Base-by-base conservation (phyloP, 2,797 vertebrate genomes). In the Vireo griseus region DNA sequence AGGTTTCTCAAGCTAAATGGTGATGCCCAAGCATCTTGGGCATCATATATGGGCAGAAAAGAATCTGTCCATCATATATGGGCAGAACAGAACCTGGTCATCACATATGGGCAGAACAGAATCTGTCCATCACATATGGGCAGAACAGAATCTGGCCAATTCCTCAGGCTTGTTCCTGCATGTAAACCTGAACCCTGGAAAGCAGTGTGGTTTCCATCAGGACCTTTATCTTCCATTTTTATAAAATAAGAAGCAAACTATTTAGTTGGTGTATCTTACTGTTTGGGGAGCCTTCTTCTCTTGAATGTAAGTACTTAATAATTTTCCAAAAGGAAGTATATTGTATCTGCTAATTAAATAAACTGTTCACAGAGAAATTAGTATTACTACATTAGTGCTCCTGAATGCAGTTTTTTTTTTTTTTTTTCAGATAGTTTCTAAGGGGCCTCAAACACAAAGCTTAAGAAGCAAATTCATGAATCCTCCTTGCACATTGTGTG, bases 241-340 rank as follows among this genome's bases (percentile, higher is more conserved):
- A 89, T 77, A 88, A 93, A 94, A 80, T 79, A 76, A 4, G 65
- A 95, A 92, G 58, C 75, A 62, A 96, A 86, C 39, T 78, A 65
- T 69, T 75, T 83, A 91, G 65, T 29, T 94, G 47, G 40, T 72
- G 47, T 74, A 55, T 75, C 87, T 95, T 86, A 90, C 18, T 48
- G 86, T 66, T 77, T 86, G 8, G 37, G 61, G 79, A 95, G 73
- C 61, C 63, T 84, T 81, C 40, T 93, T 78, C 47, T 78, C 39
- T 84, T 90, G 87, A 95, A 96, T 96, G 88, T 88, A 94, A 77
- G 73, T 83, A 79, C 78, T 90, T 90, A 39, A 28, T 58, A 86
- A 62, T 86, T 95, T 95, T 87, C 62, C 57, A 80, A 90, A 96
- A 96, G 86, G 94, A 92, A 87, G 94, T 84, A 88, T 62, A 89